phyloP scores from a whole-genome alignment of 2,888 invertebrate genomes.

The Antheraea yamamai region DNA sequence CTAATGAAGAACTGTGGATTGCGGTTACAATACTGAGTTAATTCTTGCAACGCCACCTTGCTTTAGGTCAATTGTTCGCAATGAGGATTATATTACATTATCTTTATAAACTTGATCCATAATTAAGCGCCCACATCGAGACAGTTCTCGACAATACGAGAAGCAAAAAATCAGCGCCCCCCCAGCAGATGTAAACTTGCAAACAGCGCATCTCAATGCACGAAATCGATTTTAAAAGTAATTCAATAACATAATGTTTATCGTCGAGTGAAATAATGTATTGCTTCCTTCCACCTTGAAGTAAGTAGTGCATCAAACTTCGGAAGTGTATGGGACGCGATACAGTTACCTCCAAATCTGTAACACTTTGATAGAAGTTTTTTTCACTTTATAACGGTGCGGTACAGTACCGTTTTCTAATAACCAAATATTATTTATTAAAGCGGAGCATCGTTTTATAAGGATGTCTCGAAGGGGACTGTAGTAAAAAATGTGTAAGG shows the following conservation, averaged over 20 bases:
- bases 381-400: constrained; percentile 67
- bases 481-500: constrained; percentile 70
- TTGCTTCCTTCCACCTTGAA: constrained; percentile 81
- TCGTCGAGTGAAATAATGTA: constrained; percentile 72
- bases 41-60: constrained; percentile 65
- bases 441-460: constrained; percentile 73
- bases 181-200: constrained; percentile 75
- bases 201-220: constrained; percentile 58
- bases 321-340: constrained; percentile 58
- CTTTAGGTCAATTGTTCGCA: constrained; percentile 70
- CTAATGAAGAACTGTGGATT: constrained; percentile 50
- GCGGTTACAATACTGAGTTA: constrained; percentile 56
- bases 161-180: constrained; percentile 58
- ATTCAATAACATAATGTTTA: constrained; percentile 81
- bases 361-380: constrained; percentile 68
- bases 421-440: constrained; percentile 61
- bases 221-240: constrained; percentile 76
- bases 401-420: constrained; percentile 64
- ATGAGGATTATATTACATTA: constrained; percentile 78
- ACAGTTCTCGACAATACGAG: constrained; percentile 53
- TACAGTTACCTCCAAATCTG: constrained; percentile 79
- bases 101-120: constrained; percentile 73
- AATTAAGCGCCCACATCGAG: constrained; percentile 80
- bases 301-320: constrained; percentile 47
- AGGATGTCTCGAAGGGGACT: constrained; percentile 57